Conservation (phyloP, 2,797 vertebrate species). For the Ammospiza maritima region DNA sequence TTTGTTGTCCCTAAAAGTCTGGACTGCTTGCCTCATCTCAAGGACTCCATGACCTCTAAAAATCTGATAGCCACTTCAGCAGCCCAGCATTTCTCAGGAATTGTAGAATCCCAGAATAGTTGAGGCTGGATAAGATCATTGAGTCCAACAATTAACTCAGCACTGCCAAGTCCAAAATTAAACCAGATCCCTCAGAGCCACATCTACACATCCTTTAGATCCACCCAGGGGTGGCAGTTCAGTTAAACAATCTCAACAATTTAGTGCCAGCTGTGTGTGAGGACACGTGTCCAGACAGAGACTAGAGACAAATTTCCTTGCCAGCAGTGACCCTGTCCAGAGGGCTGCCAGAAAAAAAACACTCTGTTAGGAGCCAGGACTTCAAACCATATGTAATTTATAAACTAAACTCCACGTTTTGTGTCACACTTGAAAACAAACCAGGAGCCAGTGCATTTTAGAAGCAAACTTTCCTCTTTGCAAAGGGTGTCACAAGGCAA, state of each 20-base stretch:
- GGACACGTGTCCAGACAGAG: background rate
- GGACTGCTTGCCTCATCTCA: background rate
- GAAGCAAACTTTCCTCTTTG: background rate
- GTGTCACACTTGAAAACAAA: background rate
- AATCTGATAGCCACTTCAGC: background rate
- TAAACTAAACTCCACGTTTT: background rate
- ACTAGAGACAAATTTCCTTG: background rate
- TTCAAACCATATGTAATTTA: background rate
- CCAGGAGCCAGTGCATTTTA: background rate
- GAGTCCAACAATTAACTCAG: too few species aligned
- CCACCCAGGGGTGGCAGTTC: background rate
- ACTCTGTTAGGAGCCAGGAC: background rate
- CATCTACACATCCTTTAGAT: background rate
- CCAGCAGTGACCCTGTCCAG: background rate
- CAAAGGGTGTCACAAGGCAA: background rate
- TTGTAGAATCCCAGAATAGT: background rate
- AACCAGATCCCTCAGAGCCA: background rate
- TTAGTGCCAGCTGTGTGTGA: background rate
- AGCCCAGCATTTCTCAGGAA: background rate
- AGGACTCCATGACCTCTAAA: background rate
- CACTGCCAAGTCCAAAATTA: background rate
- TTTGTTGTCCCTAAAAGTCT: background rate
- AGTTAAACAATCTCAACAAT: background rate
- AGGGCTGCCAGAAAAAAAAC: background rate
- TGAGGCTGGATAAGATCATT: background rate